Conservation (phyloP, 2,888 invertebrate genomes). For the Cephus pygmeus region DNA sequence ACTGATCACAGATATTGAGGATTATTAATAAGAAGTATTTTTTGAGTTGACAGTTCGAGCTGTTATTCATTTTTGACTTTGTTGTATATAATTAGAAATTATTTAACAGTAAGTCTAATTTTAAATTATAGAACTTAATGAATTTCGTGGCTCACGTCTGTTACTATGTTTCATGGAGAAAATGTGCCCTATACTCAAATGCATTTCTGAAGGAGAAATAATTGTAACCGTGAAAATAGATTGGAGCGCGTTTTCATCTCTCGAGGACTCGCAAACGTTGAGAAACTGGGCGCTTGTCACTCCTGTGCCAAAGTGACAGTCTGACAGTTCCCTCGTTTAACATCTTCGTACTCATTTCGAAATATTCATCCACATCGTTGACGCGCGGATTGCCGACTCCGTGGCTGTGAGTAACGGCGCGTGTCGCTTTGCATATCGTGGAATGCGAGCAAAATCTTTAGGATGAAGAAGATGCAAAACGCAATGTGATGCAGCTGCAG, state of each 20-base stretch:
- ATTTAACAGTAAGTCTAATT: no score
- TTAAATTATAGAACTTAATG: no score
- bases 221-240: slow-evolving; percentile 51
- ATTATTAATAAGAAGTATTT: not conserved
- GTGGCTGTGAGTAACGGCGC: slow-evolving; percentile 17
- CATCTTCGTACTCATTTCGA: slow-evolving; percentile 47
- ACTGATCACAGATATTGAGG: not conserved
- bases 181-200: not conserved
- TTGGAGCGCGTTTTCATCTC: slow-evolving; percentile 45
- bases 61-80: no score
- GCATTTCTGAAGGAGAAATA: slow-evolving; percentile 13
- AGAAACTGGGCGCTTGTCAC: slow-evolving; percentile 32
- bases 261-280: slow-evolving; percentile 27
- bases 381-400: slow-evolving; percentile 31
- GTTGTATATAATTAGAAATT: no score
- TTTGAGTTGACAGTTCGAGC: no score
- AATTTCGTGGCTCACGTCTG: not conserved
- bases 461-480: slow-evolving; percentile 8
- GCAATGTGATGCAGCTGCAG: slow-evolving; percentile 50
- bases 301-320: slow-evolving; percentile 50
- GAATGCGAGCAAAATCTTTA: slow-evolving; percentile 51
- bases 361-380: slow-evolving; percentile 47
- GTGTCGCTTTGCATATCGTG: slow-evolving; percentile 47
- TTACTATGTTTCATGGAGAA: not conserved
- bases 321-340: slow-evolving; percentile 61